Evolutionary conservation across 2,888 invertebrate genomes (phyloP).

Genomic region (Scaptomyza parva): DNA sequence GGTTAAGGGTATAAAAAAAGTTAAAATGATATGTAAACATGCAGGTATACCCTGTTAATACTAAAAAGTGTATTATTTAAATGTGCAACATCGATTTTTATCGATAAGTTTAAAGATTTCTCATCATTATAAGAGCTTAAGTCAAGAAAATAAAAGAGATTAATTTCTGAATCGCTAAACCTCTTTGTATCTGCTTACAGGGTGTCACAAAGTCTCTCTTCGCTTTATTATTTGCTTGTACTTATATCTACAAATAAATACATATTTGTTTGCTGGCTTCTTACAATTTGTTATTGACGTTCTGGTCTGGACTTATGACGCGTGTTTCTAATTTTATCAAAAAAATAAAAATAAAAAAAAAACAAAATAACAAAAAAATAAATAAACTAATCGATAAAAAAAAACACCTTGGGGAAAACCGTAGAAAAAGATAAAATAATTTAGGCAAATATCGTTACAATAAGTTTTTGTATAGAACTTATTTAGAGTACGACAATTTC

Average conservation of each 20-base stretch:
- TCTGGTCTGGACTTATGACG: slow-evolving; percentile 49
- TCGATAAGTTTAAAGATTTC: not conserved
- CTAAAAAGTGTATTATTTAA: too few species aligned
- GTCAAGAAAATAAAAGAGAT: too few species aligned
- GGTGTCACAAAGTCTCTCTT: not conserved
- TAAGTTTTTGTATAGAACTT: not conserved
- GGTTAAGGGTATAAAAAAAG: too few species aligned
- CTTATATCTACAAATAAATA: slow-evolving; percentile 62
- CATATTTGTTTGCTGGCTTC: slow-evolving; percentile 59
- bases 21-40: slow-evolving; percentile 4
- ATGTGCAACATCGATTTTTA: not conserved
- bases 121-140: not conserved
- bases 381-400: slow-evolving; percentile 43
- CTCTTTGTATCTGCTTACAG: not conserved
- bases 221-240: not conserved
- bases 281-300: slow-evolving; percentile 24
- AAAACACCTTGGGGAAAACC: slow-evolving; percentile 2
- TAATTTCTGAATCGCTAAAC: too few species aligned
- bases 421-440: not conserved
- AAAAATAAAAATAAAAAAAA: slow-evolving; percentile 33
- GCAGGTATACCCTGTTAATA: slow-evolving; percentile 8
- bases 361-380: too few species aligned
- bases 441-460: not conserved
- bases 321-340: slow-evolving; percentile 48
- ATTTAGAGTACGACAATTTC: not conserved